Percentiles rank a stretch among this genome's conserved stretches.
phyloP scores from a whole-genome alignment of 2,888 invertebrate genomes.

The Eupithecia abbreviata region DNA sequence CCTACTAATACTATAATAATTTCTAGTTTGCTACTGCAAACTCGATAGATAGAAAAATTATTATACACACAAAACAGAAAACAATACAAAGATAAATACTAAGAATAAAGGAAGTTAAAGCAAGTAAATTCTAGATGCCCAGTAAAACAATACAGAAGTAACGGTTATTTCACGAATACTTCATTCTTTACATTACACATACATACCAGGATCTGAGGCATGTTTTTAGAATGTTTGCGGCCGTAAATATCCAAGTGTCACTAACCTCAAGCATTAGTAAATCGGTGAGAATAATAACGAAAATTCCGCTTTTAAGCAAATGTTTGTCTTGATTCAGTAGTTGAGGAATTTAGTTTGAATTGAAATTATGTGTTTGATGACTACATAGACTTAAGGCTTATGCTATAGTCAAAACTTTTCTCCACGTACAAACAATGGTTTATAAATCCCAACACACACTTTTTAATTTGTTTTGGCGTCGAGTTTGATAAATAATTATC shows the following conservation, averaged over 20 bases:
- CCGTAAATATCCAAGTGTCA: slow-evolving; percentile 24
- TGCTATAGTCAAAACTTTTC: no score
- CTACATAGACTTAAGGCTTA: neutral
- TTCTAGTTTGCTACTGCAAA: neutral
- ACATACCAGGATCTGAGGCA: neutral
- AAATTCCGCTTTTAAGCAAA: slow-evolving; percentile 11
- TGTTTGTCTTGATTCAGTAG: neutral
- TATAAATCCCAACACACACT: neutral
- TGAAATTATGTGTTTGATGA: neutral
- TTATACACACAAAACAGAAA: no score
- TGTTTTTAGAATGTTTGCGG: slow-evolving; percentile 9
- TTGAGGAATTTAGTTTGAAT: neutral
- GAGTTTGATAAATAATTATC: neutral
- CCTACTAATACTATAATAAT: no score
- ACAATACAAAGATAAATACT: no score
- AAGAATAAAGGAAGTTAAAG: no score
- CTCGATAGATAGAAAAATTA: no score
- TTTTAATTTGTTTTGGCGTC: neutral
- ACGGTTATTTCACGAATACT: neutral
- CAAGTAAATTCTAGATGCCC: neutral
- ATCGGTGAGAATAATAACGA: slow-evolving; percentile 12
- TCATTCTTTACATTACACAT: neutral
- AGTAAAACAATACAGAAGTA: slow-evolving; percentile 4
- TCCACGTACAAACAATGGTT: no score
- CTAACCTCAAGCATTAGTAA: slow-evolving; percentile 18